These are phyloP conservation scores for Tetranychus truncatus DNA, from an alignment of 2,888 invertebrate genomes.

Conservation along the genomic window DNA sequence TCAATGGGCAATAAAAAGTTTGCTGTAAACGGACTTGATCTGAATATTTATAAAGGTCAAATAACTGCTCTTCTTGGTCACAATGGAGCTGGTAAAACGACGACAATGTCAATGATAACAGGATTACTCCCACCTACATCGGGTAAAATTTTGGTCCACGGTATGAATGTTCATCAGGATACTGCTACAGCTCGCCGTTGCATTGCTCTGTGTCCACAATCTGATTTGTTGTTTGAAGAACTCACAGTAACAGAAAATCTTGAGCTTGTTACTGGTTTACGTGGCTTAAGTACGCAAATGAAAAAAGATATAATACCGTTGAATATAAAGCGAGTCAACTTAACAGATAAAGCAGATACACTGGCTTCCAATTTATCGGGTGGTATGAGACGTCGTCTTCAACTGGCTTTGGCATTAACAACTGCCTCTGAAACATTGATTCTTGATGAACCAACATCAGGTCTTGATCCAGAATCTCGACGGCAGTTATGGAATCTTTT, in stretches of 20 bases:
- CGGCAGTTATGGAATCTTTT: slow-evolving; percentile 67
- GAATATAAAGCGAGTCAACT: slow-evolving; percentile 20
- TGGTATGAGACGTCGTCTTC: slow-evolving; percentile 78
- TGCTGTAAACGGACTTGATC: slow-evolving; percentile 49
- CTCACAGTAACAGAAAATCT: slow-evolving; percentile 65
- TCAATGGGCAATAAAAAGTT: slow-evolving; percentile 29
- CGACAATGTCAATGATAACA: slow-evolving; percentile 52
- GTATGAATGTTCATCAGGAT: slow-evolving; percentile 48
- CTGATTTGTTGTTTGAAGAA: slow-evolving; percentile 61
- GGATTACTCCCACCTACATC: slow-evolving; percentile 42
- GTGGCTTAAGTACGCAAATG: background rate
- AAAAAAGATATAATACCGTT: slow-evolving; percentile 15
- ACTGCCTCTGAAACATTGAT: slow-evolving; percentile 45
- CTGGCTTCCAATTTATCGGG: slow-evolving; percentile 46
- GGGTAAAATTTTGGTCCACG: slow-evolving; percentile 52
- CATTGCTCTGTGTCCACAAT: slow-evolving; percentile 47
- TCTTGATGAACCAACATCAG: slow-evolving; percentile 51
- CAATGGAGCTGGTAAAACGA: slow-evolving; percentile 68
- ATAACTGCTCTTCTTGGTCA: slow-evolving; percentile 43
- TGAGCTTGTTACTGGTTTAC: slow-evolving; percentile 58
- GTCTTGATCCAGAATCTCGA: slow-evolving; percentile 71
- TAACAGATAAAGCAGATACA: slow-evolving; percentile 21
- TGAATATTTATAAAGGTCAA: slow-evolving; percentile 60
- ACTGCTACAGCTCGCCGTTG: slow-evolving; percentile 47
- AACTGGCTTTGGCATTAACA: slow-evolving; percentile 63